Evolutionary conservation across 2,113 vertebrate genomes (phyloP), one percentile per base, ranked within the genome.

Genomic region (Monopterus albus): DNA sequence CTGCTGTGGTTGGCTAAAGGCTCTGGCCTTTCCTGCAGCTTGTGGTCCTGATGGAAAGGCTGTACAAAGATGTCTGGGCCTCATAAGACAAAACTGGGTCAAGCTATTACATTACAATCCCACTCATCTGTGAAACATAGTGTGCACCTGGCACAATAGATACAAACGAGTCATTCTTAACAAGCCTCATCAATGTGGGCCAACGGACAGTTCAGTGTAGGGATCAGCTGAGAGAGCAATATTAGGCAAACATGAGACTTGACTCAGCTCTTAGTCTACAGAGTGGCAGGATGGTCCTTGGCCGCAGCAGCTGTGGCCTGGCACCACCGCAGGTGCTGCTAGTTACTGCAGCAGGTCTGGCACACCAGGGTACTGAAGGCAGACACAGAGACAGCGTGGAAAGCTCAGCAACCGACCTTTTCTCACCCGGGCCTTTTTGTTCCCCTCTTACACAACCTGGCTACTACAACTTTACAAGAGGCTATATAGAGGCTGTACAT

Each of bases 401-500:
- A 36, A 69, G 57, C 42, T 23, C 40, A 21, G 35, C 31, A 72
- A 26, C 5, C 29, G 45, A 29, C 63, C 47, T 33, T 39, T 38
- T 35, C 40, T 57, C 58, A 58, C 23, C 21, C 2, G n/a, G 18
- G 52, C 40, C 6, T 56, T 18, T 64, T 38, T 33, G 2, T 33
- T n/a, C 18, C 20, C 25, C 8, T 33, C 14, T 43, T 18, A 51
- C 26, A 43, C 28, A 58, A 14, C 38, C 15, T 23, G 26, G 43
- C 14, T 15, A 17, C 45, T 2, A 11, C 42, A n/a, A 21, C 25
- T 7, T n/a, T n/a, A n/a, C n/a, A n/a, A n/a, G n/a, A n/a, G n/a
- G 59, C 67, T 51, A 64, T 83, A 89, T 85, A 75, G 85, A 25
- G 67, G 71, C 70, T 80, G 62, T 86, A 81, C 72, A 71, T 87